Evolutionary conservation across 2,113 vertebrate species (phyloP).

Genomic region (Microtus ochrogaster): DNA sequence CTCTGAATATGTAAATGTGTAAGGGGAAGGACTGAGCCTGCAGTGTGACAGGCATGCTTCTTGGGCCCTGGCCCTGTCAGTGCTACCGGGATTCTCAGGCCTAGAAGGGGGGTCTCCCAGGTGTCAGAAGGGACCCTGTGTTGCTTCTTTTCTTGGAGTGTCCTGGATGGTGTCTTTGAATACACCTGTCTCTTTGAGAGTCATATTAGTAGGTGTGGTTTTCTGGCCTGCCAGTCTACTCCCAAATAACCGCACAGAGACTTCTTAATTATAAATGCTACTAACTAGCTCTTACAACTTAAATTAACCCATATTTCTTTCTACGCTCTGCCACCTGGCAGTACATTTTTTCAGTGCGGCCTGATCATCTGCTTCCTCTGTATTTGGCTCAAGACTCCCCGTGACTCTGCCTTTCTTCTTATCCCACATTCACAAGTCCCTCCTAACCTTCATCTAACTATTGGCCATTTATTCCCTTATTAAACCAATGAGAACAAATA

Average conservation of each 20-base stretch:
- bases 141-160: neutral
- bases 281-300: neutral
- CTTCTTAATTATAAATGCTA: neutral
- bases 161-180: neutral
- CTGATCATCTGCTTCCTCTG: neutral
- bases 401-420: neutral
- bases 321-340: neutral
- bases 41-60: accelerated
- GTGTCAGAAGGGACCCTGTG: neutral
- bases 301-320: neutral
- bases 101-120: neutral
- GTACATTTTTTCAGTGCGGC: neutral
- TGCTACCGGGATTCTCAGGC: neutral
- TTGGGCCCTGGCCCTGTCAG: neutral
- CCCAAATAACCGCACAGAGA: neutral
- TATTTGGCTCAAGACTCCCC: neutral
- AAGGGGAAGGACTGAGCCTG: neutral
- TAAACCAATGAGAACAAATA: neutral
- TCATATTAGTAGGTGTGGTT: neutral
- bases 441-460: neutral
- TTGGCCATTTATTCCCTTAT: neutral
- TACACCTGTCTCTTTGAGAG: neutral
- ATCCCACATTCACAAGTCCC: neutral
- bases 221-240: neutral
- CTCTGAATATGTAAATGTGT: neutral